Percentiles rank a stretch among this genome's conserved stretches.
Conservation (phyloP, 2,797 vertebrate species). For the Lepus townsendii region DNA sequence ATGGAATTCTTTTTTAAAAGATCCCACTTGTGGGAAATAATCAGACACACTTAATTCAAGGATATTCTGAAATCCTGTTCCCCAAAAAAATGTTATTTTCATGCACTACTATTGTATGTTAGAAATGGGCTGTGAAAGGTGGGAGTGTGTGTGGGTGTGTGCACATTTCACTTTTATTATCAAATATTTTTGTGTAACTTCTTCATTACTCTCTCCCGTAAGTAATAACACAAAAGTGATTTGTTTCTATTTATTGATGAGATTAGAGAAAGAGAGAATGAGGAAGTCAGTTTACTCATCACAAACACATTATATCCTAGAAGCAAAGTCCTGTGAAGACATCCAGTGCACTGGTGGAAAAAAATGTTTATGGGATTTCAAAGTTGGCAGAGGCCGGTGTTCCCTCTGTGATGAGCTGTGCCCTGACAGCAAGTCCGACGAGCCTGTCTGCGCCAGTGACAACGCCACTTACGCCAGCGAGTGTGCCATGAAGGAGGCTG, state of each 20-base stretch:
- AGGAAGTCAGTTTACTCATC: constrained; percentile 77
- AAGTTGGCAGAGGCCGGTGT: constrained; percentile 96
- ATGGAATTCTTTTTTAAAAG: constrained; percentile 64
- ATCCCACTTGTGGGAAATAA: constrained; percentile 52
- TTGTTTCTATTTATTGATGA: not conserved
- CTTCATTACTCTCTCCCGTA: not conserved
- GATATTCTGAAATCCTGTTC: constrained; percentile 30
- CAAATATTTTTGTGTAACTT: not conserved
- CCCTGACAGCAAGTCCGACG: constrained; percentile 95
- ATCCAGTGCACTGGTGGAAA: constrained; percentile 96
- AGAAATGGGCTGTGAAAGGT: not conserved
- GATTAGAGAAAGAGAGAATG: not conserved
- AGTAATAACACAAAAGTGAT: not conserved
- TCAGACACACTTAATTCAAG: constrained; percentile 41
- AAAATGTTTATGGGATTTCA: constrained; percentile 97
- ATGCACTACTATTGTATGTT: not conserved
- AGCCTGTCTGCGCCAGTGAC: constrained; percentile 98
- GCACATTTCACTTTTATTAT: constrained; percentile 5
- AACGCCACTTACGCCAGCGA: constrained; percentile 98
- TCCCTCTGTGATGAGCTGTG: constrained; percentile 95
- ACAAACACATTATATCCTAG: constrained; percentile 88
- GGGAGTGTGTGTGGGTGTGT: not conserved
- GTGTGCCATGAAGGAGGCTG: constrained; percentile 98
- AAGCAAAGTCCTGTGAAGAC: constrained; percentile 99
- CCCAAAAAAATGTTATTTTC: not conserved